Evolutionary conservation across 2,797 vertebrate species (phyloP), one percentile per base, ranked within the genome.

Genomic region (Molossus molossus): DNA sequence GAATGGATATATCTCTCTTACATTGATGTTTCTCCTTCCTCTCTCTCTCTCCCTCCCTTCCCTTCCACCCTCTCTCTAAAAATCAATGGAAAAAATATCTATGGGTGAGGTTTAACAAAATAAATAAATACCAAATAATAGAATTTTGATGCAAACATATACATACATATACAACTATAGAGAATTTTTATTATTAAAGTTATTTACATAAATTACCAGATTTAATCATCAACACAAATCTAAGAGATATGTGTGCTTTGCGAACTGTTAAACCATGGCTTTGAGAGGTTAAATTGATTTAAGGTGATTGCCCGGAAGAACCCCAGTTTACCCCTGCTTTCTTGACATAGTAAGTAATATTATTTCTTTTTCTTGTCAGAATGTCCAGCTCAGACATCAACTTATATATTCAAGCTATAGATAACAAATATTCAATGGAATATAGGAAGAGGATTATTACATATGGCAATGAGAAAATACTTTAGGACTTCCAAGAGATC

Each of bases 181-280:
- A 37, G 0, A 48, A 20, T 6, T 65, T 70, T 79, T 80, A 60
- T 9, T 80, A 87, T 27, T 40, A 60, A 90, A 58, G 1, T 65
- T 90, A 84, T 55, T 87, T 79, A 67, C 18, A 83, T 83, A 50
- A 91, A 69, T 79, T 64, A 77, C 50, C 15, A 85, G 21, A 37
- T 81, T 85, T 86, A 65, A 48, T 94, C 18, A 83, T 33, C 13
- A 81, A 6, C 0, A 18, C 14, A 55, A n/a, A 17, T 79, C 18
- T 45, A 69, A 27, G 9, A 85, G 27, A 4, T 75, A 0, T n/a
- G 1, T 48, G 60, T 40, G 6, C 64, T 81, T 96, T 79, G 40
- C 13, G 64, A 85, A 91, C 6, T 75, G 9, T 87, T 70, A 91
- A 64, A 55, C 17, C 48, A 79, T n/a, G 23, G 2, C 11, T 29